phyloP scores from a whole-genome alignment of 2,797 vertebrate species.

The Sardinella longiceps region DNA sequence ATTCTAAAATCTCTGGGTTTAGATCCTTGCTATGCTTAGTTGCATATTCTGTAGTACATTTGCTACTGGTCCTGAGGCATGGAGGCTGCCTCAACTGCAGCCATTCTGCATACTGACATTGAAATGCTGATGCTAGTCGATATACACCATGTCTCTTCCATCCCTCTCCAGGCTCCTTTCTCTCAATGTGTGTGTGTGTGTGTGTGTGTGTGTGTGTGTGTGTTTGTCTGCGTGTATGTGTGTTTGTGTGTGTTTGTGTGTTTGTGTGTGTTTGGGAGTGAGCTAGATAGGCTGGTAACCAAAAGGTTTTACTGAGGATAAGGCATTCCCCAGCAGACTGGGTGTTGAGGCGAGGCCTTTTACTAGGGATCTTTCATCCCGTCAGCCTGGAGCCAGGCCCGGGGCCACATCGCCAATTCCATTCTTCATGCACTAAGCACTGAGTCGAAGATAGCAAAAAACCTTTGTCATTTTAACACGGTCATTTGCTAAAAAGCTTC shows the following conservation, averaged over 20 bases:
- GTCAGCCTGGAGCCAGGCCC: not conserved
- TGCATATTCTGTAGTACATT: too few species aligned
- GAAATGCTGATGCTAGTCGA: not conserved
- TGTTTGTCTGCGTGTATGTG: too few species aligned
- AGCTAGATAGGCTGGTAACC: not conserved
- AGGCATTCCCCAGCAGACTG: not conserved
- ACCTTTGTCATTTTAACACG: not conserved
- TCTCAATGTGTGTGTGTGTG: not conserved
- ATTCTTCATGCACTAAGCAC: not conserved
- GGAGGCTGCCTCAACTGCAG: not conserved
- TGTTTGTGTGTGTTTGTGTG: not conserved
- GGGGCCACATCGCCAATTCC: not conserved
- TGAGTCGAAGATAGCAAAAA: not conserved
- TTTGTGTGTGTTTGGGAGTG: not conserved
- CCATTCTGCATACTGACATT: not conserved
- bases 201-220: not conserved
- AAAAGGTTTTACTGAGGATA: not conserved
- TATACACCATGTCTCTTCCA: not conserved
- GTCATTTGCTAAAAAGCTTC: not conserved
- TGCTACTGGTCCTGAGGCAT: not conserved
- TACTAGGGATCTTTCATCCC: not conserved
- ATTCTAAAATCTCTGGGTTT: not conserved
- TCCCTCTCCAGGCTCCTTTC: not conserved
- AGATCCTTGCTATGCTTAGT: not conserved
- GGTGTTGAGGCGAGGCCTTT: not conserved